These are phyloP conservation scores for Drosophila bunnanda DNA, from an alignment of 2,888 invertebrate species.

Conservation along the genomic window DNA sequence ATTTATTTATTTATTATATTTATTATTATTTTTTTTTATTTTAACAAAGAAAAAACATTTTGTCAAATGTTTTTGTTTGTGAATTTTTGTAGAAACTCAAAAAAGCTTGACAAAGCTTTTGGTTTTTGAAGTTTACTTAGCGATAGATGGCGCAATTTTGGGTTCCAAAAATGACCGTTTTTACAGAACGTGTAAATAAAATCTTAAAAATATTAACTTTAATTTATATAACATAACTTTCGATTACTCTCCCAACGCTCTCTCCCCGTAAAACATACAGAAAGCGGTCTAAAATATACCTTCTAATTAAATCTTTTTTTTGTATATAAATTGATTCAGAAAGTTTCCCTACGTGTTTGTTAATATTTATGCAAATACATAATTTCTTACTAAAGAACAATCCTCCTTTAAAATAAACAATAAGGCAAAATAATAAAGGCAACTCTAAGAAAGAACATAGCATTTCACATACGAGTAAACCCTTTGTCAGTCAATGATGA, in stretches of 20 bases:
- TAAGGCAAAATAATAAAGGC: neutral
- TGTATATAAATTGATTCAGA: neutral
- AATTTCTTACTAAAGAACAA: neutral
- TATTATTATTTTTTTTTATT: neutral
- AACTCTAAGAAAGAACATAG: neutral
- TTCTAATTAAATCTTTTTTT: neutral
- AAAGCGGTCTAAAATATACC: no score
- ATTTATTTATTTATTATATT: neutral
- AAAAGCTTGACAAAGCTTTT: slow-evolving; percentile 4
- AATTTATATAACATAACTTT: no score
- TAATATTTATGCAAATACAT: no score
- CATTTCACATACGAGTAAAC: neutral
- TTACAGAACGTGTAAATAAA: neutral
- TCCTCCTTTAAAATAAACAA: neutral
- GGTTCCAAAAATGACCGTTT: neutral
- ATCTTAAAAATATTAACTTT: no score
- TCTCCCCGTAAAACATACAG: neutral
- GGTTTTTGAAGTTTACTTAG: neutral
- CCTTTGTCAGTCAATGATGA: slow-evolving; percentile 7
- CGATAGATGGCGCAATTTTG: slow-evolving; percentile 3
- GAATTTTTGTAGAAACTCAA: neutral
- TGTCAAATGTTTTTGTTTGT: neutral
- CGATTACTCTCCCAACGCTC: neutral
- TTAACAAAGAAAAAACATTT: neutral
- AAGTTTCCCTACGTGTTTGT: no score